phyloP scores from a whole-genome alignment of 2,888 invertebrate genomes.

The Noctua comes region DNA sequence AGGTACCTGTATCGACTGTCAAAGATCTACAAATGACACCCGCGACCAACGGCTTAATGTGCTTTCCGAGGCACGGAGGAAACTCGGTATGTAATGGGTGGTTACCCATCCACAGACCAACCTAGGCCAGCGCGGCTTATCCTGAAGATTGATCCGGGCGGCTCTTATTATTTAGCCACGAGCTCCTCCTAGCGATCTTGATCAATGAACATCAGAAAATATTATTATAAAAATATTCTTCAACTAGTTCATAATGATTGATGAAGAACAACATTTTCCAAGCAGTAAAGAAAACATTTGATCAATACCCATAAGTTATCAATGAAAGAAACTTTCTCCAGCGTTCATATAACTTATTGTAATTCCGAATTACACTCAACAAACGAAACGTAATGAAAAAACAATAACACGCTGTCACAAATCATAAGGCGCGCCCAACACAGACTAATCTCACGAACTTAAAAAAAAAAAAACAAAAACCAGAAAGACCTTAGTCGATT shows the following conservation, averaged over 20 bases:
- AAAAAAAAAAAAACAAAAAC: constrained; percentile 66
- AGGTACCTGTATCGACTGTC: no score
- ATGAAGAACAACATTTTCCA: background rate
- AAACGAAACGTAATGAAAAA: constrained; percentile 53
- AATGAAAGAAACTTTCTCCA: constrained; percentile 12
- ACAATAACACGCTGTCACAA: constrained; percentile 68
- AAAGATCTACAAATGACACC: no score
- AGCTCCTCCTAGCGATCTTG: background rate
- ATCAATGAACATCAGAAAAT: background rate
- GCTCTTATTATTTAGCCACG: no score
- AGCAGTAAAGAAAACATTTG: background rate
- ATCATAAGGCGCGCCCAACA: constrained; percentile 69
- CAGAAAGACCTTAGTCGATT: constrained; percentile 75
- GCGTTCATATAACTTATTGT: constrained; percentile 16
- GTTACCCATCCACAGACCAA: no score
- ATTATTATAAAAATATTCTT: background rate
- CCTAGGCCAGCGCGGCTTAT: no score
- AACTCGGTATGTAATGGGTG: no score
- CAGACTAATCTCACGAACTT: constrained; percentile 67
- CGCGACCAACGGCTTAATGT: no score
- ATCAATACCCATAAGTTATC: background rate
- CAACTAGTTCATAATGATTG: background rate
- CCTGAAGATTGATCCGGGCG: no score
- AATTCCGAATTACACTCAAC: constrained; percentile 57
- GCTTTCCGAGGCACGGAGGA: no score